Percentiles rank a stretch among this genome's conserved stretches.
These are phyloP conservation scores for Drosophila virilis DNA, from an alignment of 1,140 invertebrate genomes.

Conservation along the genomic window DNA sequence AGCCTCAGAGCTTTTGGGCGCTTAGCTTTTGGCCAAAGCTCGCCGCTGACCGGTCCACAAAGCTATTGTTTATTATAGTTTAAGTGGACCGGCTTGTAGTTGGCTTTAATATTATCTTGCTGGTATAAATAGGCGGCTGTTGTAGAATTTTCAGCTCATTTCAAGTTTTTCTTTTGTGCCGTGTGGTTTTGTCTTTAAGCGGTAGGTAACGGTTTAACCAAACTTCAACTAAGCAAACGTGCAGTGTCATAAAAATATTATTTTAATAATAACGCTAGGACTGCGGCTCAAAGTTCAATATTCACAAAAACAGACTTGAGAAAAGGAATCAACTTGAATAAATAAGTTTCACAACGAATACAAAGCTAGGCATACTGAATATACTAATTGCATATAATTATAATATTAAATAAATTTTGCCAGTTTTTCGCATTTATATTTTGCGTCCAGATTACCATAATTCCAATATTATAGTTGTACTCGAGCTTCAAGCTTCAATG, in stretches of 20 bases:
- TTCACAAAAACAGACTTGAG: not conserved
- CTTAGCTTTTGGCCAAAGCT: slow-evolving; percentile 48
- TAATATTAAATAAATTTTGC: not conserved
- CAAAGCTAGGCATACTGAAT: not conserved
- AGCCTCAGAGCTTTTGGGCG: slow-evolving; percentile 33
- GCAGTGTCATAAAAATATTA: slow-evolving; percentile 13
- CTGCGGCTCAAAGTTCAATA: not conserved
- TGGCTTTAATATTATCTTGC: slow-evolving; percentile 33
- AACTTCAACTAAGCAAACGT: slow-evolving; percentile 6
- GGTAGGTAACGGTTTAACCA: slow-evolving; percentile 47
- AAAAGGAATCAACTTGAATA: not conserved
- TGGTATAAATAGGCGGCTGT: slow-evolving; percentile 65
- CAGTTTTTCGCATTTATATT: slow-evolving; percentile 20
- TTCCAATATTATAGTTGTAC: slow-evolving; percentile 1
- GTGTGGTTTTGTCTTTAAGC: slow-evolving; percentile 37
- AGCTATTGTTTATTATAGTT: slow-evolving; percentile 30
- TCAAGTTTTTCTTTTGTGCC: slow-evolving; percentile 65
- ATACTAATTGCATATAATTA: slow-evolving; percentile 6
- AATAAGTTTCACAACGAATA: not conserved
- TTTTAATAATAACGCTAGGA: not conserved
- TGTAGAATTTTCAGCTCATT: slow-evolving; percentile 77
- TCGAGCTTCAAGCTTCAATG: slow-evolving; percentile 56
- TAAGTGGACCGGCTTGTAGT: slow-evolving; percentile 24
- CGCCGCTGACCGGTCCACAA: slow-evolving; percentile 40
- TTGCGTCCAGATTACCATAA: slow-evolving; percentile 35